These are phyloP conservation scores for Sclerurus mexicanus DNA, from an alignment of 2,113 vertebrate genomes.

Conservation along the genomic window DNA sequence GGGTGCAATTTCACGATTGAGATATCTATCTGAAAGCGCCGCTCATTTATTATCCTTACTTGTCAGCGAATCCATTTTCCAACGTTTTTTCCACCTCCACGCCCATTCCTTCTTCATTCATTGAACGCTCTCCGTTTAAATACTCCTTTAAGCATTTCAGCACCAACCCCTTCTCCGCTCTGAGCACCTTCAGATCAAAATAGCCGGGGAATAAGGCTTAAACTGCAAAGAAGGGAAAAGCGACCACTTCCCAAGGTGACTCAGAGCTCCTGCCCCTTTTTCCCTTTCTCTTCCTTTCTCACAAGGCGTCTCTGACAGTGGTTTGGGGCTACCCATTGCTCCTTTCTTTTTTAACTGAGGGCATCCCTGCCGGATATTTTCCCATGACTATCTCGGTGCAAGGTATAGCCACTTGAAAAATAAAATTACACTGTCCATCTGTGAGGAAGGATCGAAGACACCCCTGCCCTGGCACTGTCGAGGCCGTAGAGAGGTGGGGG, in stretches of 20 bases:
- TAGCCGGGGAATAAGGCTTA: neutral
- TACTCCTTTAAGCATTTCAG: neutral
- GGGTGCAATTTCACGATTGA: conserved; percentile 97
- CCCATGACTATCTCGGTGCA: neutral
- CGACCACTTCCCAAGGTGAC: neutral
- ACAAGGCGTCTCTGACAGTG: neutral
- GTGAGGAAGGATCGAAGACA: neutral
- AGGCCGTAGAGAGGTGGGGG: neutral
- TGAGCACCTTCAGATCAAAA: neutral
- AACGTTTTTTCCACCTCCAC: conserved; percentile 38
- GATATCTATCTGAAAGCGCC: conserved; percentile 94
- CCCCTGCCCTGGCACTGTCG: accelerated
- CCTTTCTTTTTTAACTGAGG: accelerated
- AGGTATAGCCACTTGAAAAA: conserved; percentile 18
- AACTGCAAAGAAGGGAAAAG: neutral
- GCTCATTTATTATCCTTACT: conserved; percentile 90
- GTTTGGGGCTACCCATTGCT: accelerated
- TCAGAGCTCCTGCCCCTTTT: neutral
- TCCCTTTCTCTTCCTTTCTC: too few species aligned
- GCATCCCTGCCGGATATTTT: neutral
- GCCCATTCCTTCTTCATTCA: conserved; percentile 34
- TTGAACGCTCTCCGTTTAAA: conserved; percentile 56
- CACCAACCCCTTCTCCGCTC: neutral
- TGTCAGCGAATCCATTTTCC: conserved; percentile 89
- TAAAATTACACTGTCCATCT: neutral